Evolutionary conservation across 2,888 invertebrate species (phyloP).

Genomic region (Glaucopsyche alexis): DNA sequence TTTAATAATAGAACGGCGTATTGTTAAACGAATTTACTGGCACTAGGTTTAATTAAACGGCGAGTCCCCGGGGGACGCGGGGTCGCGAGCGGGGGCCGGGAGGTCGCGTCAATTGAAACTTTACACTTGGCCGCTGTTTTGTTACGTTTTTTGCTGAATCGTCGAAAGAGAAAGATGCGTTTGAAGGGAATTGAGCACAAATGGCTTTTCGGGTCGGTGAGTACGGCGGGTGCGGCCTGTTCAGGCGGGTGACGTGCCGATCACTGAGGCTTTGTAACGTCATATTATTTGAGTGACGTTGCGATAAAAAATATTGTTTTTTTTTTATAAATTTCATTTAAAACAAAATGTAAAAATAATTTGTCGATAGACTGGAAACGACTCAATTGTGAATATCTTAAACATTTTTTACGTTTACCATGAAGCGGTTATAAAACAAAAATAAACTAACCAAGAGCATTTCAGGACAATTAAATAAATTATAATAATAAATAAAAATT

Average conservation of each 20-base stretch:
- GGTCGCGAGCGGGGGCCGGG: neutral
- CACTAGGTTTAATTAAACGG: constrained; percentile 26
- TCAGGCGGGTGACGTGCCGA: neutral
- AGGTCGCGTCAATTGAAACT: constrained; percentile 22
- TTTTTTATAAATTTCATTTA: neutral
- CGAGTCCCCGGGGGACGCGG: neutral
- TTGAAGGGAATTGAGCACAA: constrained; percentile 8
- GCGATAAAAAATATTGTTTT: neutral
- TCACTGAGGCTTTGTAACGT: neutral
- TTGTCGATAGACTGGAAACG: neutral
- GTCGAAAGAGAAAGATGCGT: constrained; percentile 6
- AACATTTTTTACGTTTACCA: neutral
- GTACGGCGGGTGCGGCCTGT: neutral
- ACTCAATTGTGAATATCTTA: neutral
- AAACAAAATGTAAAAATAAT: neutral
- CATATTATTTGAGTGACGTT: neutral
- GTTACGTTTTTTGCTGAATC: constrained; percentile 17
- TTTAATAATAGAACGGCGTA: constrained; percentile 19
- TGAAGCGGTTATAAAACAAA: too few relatives aligned
- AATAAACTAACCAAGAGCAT: too few relatives aligned
- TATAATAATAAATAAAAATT: too few relatives aligned
- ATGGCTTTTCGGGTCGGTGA: neutral
- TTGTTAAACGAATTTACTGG: constrained; percentile 27
- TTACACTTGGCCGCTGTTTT: constrained; percentile 25
- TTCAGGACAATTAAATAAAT: too few relatives aligned